These are phyloP conservation scores for Lonchura striata DNA, from an alignment of 2,113 vertebrate species.

Conservation along the genomic window DNA sequence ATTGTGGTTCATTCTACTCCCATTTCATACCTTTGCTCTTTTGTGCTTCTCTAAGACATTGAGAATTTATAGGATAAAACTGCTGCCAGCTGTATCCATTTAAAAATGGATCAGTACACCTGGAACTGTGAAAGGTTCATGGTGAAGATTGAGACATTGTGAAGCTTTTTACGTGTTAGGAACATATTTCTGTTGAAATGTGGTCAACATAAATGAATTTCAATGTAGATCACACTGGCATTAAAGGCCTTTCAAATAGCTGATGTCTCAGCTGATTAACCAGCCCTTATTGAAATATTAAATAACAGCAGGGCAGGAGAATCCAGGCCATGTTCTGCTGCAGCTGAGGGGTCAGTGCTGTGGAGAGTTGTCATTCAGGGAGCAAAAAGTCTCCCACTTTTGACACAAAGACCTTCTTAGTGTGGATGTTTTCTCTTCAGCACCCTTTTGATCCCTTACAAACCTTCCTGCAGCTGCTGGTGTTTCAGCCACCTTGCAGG, in stretches of 20 bases:
- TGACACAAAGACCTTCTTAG: neutral
- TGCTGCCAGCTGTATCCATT: neutral
- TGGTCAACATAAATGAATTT: neutral
- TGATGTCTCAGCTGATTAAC: neutral
- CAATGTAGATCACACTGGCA: neutral
- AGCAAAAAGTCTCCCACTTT: neutral
- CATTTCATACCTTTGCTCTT: slow-evolving; percentile 1
- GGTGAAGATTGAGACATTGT: neutral
- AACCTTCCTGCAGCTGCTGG: neutral
- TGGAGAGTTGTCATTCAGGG: neutral
- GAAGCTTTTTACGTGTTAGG: neutral
- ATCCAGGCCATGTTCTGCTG: neutral
- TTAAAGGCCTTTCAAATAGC: neutral
- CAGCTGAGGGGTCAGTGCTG: neutral
- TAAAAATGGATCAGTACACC: slow-evolving; percentile 2
- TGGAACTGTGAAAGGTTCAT: neutral
- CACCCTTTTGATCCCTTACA: neutral
- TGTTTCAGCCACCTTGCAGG: neutral
- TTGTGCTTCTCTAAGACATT: neutral
- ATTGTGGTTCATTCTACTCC: neutral
- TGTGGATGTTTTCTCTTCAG: neutral
- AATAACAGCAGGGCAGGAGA: neutral
- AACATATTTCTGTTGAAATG: neutral
- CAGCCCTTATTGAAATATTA: neutral
- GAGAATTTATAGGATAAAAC: neutral